Base-by-base conservation (phyloP, 2,888 invertebrate species). In the Zygothrica quintamaculata region DNA sequence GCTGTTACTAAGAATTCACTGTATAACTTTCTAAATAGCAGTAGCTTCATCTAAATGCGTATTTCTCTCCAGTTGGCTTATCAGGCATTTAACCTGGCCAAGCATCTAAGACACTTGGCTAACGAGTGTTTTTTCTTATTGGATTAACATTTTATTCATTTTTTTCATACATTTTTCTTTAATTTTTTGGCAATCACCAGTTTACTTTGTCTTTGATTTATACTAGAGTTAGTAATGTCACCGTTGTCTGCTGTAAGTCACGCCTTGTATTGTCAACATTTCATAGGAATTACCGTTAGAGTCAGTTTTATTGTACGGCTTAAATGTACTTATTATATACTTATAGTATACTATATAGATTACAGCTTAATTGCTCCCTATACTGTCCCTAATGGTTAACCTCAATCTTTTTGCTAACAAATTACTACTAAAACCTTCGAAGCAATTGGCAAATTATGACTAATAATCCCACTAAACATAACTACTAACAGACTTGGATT, bases 1-100 rank as follows among this genome's bases (percentile, higher is more conserved):
- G 29, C 31, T 36, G 52, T 43, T 18, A 16, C 47, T 39, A 29
- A 1, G 51, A 22, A 22, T 3, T 5, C 31, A 31, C n/a, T 3
- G 31, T 4, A 3, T n/a, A 12, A 12, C 12, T 5, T 33, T 34
- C 12, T 33, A 8, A 29, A 40, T 8, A 9, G 26, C 26, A 26
- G 56, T 37, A 51, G 46, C 39, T 65, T 52, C 55, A 42, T n/a
- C 7, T n/a, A 33, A 39, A 56, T 61, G 74, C 64, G 78, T 65
- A 51, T 60, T 69, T 56, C 16, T 22, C 11, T 1, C 36, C 0
- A 16, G 16, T 57, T 58, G 31, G 15, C n/a, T 80, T 84, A 80
- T 80, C 80, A 76, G 84, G 43, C 86, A 73, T 86, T 80, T 59
- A 84, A 76, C 86, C 65, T 66, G 72, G 59, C 66, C 67, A 53